Evolutionary conservation across 2,113 vertebrate species (phyloP), one percentile per base, ranked within the genome.

Genomic region (Todiramphus chloris): DNA sequence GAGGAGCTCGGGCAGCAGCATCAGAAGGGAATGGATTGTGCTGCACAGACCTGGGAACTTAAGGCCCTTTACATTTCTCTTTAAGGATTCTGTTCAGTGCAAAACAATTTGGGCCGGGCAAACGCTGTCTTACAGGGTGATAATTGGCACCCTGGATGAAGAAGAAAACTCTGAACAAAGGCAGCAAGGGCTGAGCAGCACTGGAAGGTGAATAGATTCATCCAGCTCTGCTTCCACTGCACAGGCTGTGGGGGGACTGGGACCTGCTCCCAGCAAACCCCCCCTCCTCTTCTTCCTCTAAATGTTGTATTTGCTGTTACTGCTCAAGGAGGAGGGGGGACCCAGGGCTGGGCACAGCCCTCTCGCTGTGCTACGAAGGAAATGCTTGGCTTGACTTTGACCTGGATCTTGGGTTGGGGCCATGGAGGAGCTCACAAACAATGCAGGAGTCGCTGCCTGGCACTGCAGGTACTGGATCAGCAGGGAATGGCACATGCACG

Each of bases 361-460:
- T 10, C 37, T 2, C 0, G 0, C 37, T 2, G 3, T 2, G 4
- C 51, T 17, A 1, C 0, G 8, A 76, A 60, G 9, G 58, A 73
- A 73, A 44, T 0, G 30, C 72, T 76, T 25, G 75, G 33, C 62
- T 89, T 24, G 72, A 28, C 89, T 87, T 82, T 48, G 77, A 69
- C 10, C 73, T 58, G 50, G 53, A 48, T n/a, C 81, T 56, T 31
- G 89, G 83, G 75, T 30, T 62, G 1, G 21, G 88, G 80, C 88
- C 55, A 10, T 0, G 16, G 33, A 87, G 48, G 37, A 68, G 59
- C 74, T 94, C 64, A 85, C 77, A 51, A 53, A 84, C 17, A 68
- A 80, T 1, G 41, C 76, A 6, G 3, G 39, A 10, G 51, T 77
- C 12, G 1, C 39, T 53, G 83, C 53, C 89, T 53, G 86, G 81